These are phyloP conservation scores for Thryonomys swinderianus DNA, from an alignment of 2,113 vertebrate genomes.

Conservation along the genomic window DNA sequence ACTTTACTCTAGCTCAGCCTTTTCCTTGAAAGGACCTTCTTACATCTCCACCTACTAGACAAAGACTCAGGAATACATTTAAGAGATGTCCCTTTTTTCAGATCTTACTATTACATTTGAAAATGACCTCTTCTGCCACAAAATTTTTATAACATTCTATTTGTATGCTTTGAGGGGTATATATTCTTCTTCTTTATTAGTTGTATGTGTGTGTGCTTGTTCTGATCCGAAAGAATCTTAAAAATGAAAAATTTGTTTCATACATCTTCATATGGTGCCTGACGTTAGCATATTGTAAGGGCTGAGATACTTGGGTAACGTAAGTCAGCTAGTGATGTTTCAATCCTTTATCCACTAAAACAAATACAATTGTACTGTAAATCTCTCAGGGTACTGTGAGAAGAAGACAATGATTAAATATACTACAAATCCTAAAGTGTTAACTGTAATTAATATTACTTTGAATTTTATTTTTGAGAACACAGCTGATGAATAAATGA, in stretches of 20 bases:
- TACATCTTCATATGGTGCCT: too few relatives aligned
- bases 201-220: not conserved
- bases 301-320: not conserved
- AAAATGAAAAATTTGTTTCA: not conserved
- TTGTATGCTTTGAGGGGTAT: not conserved
- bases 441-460: not conserved
- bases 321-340: not conserved
- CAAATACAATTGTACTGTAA: not conserved
- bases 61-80: not conserved
- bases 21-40: conserved; percentile 8
- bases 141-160: not conserved
- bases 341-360: not conserved
- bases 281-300: not conserved
- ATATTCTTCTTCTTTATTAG: not conserved
- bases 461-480: not conserved
- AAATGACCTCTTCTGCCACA: not conserved
- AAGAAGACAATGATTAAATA: not conserved
- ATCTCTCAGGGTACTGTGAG: not conserved
- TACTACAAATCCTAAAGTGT: not conserved
- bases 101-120: not conserved
- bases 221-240: not conserved
- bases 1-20: not conserved
- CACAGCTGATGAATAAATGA: not conserved
- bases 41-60: not conserved
- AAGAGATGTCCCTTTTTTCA: not conserved